Percentiles rank a stretch among this genome's conserved stretches.
Evolutionary conservation across 2,888 invertebrate species (phyloP).

Genomic region (Trimorus sp.): DNA sequence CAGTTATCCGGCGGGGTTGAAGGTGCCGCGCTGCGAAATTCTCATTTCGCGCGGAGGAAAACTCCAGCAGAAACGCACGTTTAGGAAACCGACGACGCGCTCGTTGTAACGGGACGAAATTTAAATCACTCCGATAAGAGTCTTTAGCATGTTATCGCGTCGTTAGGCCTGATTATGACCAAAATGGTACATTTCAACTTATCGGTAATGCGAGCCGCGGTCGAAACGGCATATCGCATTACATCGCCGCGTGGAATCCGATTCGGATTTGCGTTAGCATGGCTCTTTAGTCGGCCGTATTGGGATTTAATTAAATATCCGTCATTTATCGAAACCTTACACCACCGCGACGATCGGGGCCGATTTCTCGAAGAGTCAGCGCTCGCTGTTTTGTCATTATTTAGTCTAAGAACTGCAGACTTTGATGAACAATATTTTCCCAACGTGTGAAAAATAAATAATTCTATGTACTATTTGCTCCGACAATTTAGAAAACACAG

Average conservation of each 20-base stretch:
- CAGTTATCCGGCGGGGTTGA: constrained; percentile 35
- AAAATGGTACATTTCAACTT: constrained; percentile 21
- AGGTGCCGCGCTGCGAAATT: not conserved
- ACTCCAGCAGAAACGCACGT: too few species aligned
- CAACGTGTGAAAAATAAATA: too few species aligned
- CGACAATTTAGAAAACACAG: too few species aligned
- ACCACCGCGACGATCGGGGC: not conserved
- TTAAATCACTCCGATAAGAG: constrained; percentile 1
- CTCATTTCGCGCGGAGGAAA: too few species aligned
- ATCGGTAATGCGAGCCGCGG: constrained; percentile 5
- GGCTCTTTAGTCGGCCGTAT: constrained; percentile 4
- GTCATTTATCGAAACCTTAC: constrained; percentile 13
- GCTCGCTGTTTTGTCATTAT: too few species aligned
- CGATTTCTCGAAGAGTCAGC: too few species aligned
- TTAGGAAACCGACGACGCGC: too few species aligned
- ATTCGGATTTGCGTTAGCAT: constrained; percentile 5
- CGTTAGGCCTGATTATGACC: constrained; percentile 13
- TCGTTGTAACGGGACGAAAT: not conserved
- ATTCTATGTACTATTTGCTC: too few species aligned
- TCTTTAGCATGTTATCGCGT: constrained; percentile 8
- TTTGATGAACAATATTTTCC: too few species aligned
- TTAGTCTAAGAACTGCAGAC: too few species aligned
- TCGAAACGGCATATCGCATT: constrained; percentile 19
- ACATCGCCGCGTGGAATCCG: constrained; percentile 12
- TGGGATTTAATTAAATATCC: constrained; percentile 15